These are phyloP conservation scores for Hucho hucho DNA, from an alignment of 2,113 vertebrate genomes.

Conservation along the genomic window DNA sequence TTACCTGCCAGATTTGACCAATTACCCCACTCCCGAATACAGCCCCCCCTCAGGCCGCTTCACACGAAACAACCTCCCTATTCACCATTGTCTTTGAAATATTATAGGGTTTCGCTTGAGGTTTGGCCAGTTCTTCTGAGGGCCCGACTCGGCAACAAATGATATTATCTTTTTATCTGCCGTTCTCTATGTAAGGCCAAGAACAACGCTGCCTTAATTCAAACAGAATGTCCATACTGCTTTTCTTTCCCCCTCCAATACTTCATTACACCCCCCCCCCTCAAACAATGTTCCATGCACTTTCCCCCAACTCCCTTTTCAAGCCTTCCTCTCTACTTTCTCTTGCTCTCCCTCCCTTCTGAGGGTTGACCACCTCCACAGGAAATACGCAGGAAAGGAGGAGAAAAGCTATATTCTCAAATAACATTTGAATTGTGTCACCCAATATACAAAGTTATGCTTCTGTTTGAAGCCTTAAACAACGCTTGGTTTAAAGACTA, in stretches of 20 bases:
- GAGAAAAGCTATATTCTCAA: no score
- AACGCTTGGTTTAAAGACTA: neutral
- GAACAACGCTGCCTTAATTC: slow-evolving; percentile 27
- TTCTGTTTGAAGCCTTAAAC: no score
- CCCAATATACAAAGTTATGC: no score
- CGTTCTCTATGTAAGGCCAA: slow-evolving; percentile 18
- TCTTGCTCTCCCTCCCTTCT: neutral
- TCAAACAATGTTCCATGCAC: neutral
- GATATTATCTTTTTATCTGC: slow-evolving; percentile 42
- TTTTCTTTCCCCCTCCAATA: neutral
- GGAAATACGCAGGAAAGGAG: no score
- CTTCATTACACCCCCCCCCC: neutral
- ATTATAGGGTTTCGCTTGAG: slow-evolving; percentile 6
- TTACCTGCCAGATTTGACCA: slow-evolving; percentile 30
- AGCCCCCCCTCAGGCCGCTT: neutral
- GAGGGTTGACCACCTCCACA: neutral
- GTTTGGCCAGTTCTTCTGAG: slow-evolving; percentile 34
- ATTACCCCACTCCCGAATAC: slow-evolving; percentile 9
- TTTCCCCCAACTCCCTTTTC: neutral
- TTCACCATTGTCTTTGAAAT: slow-evolving; percentile 27
- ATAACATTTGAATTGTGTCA: no score
- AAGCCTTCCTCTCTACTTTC: neutral
- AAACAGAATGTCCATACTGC: slow-evolving; percentile 26
- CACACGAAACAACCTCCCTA: slow-evolving; percentile 10
- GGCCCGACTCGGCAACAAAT: slow-evolving; percentile 23